Conservation (phyloP, 2,888 invertebrate species). For the Chymomyza fuscimana region DNA sequence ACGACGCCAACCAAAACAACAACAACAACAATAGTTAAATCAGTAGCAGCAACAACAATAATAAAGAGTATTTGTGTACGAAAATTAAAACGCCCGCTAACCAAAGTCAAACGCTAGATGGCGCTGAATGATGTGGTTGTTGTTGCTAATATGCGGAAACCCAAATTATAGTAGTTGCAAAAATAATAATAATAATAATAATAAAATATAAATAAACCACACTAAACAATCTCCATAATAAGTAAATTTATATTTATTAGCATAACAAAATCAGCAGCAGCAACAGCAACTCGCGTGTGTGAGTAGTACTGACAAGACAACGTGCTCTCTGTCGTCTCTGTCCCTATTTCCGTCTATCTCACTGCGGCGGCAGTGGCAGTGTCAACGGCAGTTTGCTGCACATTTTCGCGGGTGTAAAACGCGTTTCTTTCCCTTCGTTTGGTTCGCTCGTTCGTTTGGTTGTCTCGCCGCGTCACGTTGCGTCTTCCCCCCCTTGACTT, state of each 20-base stretch:
- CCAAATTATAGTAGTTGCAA: conserved; percentile 44
- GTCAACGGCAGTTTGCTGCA: not conserved
- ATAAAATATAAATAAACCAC: not conserved
- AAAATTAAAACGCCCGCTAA: conserved; percentile 53
- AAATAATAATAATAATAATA: conserved; percentile 3
- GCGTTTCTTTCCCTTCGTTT: conserved; percentile 1
- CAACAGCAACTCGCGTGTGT: conserved; percentile 16
- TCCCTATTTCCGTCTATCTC: not conserved
- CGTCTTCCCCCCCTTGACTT: conserved; percentile 8
- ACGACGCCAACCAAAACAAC: not conserved
- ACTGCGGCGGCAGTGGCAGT: conserved; percentile 11
- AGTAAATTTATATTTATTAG: conserved; percentile 63
- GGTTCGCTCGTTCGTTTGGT: not conserved
- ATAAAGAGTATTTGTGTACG: conserved; percentile 16
- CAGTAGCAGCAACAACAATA: conserved; percentile 35
- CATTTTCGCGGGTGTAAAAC: conserved; percentile 1
- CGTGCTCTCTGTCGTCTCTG: not conserved
- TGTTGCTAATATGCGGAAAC: conserved; percentile 51
- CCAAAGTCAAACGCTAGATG: conserved; percentile 62
- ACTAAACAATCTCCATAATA: conserved; percentile 13
- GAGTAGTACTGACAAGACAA: not conserved
- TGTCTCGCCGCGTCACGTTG: not conserved
- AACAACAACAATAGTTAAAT: conserved; percentile 1
- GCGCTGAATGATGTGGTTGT: conserved; percentile 48
- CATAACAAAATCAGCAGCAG: conserved; percentile 46